Evolutionary conservation across 35 echinoderm and acorn worm species (phyloP).

Genomic region (Acanthaster planci): DNA sequence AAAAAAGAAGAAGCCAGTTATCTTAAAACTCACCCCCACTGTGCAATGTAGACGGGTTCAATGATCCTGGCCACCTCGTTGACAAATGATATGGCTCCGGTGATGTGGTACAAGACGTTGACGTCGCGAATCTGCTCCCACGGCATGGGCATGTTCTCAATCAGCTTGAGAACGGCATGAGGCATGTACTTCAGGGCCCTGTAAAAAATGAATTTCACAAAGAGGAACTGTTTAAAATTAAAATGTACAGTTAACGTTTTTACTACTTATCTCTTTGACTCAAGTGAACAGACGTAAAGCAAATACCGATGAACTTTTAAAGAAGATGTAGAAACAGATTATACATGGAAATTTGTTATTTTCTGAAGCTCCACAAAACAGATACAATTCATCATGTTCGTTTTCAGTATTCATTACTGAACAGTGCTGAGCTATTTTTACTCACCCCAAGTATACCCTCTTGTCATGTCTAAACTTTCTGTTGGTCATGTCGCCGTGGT

Average conservation of each 20-base stretch:
- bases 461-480: slow-evolving; percentile 98
- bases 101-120: slow-evolving; percentile 91
- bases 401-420: too few relatives aligned
- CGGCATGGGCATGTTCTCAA: slow-evolving; percentile 99
- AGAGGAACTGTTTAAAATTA: too few relatives aligned
- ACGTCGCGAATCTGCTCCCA: slow-evolving; percentile 98
- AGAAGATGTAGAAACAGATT: too few relatives aligned
- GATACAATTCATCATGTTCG: too few relatives aligned
- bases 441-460: slow-evolving; percentile 96
- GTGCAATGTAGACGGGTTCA: slow-evolving; percentile 94
- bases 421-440: not conserved
- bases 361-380: too few relatives aligned
- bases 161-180: slow-evolving; percentile 95
- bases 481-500: slow-evolving; percentile 99
- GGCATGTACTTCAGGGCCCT: slow-evolving; percentile 99
- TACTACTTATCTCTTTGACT: too few relatives aligned
- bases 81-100: slow-evolving; percentile 96
- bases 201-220: slow-evolving; percentile 6
- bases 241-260: too few relatives aligned
- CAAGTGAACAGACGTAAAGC: too few relatives aligned
- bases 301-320: too few relatives aligned
- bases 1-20: too few relatives aligned
- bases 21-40: slow-evolving; percentile 91
- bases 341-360: too few relatives aligned
- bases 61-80: slow-evolving; percentile 94